Evolutionary conservation across 2,888 invertebrate genomes (phyloP), one percentile per base, ranked within the genome.

Genomic region (Dione vanillae): DNA sequence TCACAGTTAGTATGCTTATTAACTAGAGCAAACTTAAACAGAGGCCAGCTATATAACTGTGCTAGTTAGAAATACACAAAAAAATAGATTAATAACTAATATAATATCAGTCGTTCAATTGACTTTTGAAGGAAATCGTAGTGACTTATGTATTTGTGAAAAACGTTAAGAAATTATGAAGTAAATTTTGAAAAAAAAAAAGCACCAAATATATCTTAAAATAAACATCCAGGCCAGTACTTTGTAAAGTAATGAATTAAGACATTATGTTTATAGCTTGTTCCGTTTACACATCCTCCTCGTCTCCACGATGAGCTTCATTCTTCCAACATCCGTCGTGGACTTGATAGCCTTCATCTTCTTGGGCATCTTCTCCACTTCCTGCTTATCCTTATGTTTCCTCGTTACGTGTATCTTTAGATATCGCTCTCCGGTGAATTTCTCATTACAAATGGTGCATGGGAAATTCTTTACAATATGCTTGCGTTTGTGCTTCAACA

Each of bases 371-470:
- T 12, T 59, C 16, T 8, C 40, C 14, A 12, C 20, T 49, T 12
- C 6, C 1, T 2, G 27, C 10, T 37, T 6, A 1, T 16, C 9
- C 20, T n/a, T n/a, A 19, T 41, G n/a, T 16, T 61, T 61, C 11
- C 7, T 61, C 10, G 45, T 45, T n/a, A 61, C 27, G 27, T 27
- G 45, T 20, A 61, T 11, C 27, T 61, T 61, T 14, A 61, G n/a
- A 45, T 61, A 59, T 59, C 27, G 19, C 14, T 40, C 14, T 20
- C 20, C 59, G 2, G 59, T 41, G 20, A 59, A 59, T 1, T 27
- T 27, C 7, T n/a, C 5, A n/a, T 45, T 20, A 27, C 61, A 45
- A 14, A 45, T 61, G 43, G 8, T 59, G 14, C 43, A 43, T 43
- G 27, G 0, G 27, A 27, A 43, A 9, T 27, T 43, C 10, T 43